phyloP scores from a whole-genome alignment of 2,797 vertebrate species.

The Hyperoplus lanceolatus region DNA sequence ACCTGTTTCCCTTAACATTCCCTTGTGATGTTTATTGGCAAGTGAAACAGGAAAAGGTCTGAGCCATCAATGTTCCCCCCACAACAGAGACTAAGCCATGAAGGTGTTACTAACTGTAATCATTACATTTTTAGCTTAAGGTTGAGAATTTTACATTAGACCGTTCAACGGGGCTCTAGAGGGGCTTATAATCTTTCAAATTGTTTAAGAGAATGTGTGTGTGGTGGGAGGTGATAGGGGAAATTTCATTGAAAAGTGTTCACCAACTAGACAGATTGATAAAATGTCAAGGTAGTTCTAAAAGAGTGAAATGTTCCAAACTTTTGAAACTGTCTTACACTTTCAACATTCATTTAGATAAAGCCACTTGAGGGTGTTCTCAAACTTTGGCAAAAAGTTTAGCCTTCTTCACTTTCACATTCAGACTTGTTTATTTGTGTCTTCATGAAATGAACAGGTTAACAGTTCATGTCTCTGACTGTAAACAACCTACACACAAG shows the following conservation, averaged over 20 bases:
- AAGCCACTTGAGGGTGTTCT: slow-evolving; percentile 1
- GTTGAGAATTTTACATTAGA: slow-evolving; percentile 16
- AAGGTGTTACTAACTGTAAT: slow-evolving; percentile 57
- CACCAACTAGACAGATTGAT: neutral
- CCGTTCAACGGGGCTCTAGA: slow-evolving; percentile 29
- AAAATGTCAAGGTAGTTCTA: neutral
- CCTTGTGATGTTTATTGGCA: slow-evolving; percentile 57
- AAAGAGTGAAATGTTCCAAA: neutral
- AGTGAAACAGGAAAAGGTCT: slow-evolving; percentile 34
- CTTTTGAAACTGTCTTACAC: neutral
- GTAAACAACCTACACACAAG: slow-evolving; percentile 36
- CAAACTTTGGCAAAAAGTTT: slow-evolving; percentile 12
- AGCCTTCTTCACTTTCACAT: slow-evolving; percentile 14
- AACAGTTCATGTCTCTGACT: slow-evolving; percentile 38
- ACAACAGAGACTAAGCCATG: slow-evolving; percentile 36
- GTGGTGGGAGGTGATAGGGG: neutral
- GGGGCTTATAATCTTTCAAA: slow-evolving; percentile 1
- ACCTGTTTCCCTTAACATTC: slow-evolving; percentile 60
- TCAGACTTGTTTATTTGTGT: slow-evolving; percentile 7
- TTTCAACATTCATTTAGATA: neutral
- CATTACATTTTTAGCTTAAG: slow-evolving; percentile 35
- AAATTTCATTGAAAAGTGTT: slow-evolving; percentile 13
- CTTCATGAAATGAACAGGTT: slow-evolving; percentile 22
- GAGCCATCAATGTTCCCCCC: slow-evolving; percentile 40
- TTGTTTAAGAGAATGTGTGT: slow-evolving; percentile 4